These are phyloP conservation scores for Nebria ingens DNA, from an alignment of 1,140 invertebrate genomes.

Conservation along the genomic window DNA sequence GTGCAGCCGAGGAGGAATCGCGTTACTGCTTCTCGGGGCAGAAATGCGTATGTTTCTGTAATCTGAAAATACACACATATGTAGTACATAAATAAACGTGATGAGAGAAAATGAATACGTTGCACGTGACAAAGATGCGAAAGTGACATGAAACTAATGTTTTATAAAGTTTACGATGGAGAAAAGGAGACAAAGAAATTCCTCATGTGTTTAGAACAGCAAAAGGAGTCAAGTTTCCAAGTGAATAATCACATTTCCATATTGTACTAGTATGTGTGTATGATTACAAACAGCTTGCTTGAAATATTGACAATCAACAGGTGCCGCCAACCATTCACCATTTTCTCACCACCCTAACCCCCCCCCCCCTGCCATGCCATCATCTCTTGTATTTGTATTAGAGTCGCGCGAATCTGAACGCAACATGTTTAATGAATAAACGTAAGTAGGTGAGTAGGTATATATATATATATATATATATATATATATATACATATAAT, in stretches of 20 bases:
- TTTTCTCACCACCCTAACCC: background rate
- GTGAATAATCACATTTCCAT: constrained; percentile 20
- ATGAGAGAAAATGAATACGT: background rate
- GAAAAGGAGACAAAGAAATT: constrained; percentile 1
- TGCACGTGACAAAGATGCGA: too few relatives aligned
- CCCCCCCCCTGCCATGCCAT: too few relatives aligned
- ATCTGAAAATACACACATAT: constrained; percentile 54
- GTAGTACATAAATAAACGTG: background rate
- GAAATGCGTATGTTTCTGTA: constrained; percentile 88
- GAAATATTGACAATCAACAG: constrained; percentile 26
- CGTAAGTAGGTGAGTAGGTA: too few relatives aligned
- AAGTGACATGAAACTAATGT: background rate
- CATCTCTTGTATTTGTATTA: too few relatives aligned
- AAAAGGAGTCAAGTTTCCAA: constrained; percentile 16
- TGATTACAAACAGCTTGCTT: constrained; percentile 17
- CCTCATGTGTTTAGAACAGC: constrained; percentile 5
- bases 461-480: constrained; percentile 6
- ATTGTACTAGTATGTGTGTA: constrained; percentile 16
- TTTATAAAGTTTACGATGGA: too few relatives aligned
- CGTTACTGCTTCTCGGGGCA: constrained; percentile 90
- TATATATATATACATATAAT: background rate
- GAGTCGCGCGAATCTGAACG: too few relatives aligned
- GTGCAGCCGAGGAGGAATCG: constrained; percentile 85
- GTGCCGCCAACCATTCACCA: constrained; percentile 12
- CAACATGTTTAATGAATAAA: too few relatives aligned